phyloP scores from a whole-genome alignment of 1,140 invertebrate genomes.

The Drosophila triauraria region DNA sequence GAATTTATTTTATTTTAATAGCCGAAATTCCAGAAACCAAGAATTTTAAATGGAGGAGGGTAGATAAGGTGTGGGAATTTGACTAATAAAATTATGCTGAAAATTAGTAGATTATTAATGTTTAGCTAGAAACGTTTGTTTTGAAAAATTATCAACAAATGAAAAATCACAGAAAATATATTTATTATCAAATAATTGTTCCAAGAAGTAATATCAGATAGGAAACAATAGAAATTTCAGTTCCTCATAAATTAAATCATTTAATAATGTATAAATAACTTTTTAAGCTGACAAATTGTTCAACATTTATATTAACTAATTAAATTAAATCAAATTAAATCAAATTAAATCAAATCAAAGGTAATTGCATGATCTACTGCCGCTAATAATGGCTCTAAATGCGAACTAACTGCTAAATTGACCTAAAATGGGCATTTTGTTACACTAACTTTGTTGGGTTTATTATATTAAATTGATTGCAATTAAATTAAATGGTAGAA shows the following conservation, averaged over 20 bases:
- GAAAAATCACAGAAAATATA: background rate
- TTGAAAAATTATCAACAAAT: too few species aligned
- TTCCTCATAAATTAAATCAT: too few species aligned
- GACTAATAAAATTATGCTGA: background rate
- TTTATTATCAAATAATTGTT: background rate
- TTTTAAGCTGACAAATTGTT: too few species aligned
- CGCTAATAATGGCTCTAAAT: background rate
- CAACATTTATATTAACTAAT: background rate
- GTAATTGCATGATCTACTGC: background rate
- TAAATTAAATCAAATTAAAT: conserved; percentile 2
- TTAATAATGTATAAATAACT: background rate
- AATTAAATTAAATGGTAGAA: background rate
- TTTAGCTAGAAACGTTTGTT: background rate
- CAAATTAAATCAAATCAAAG: background rate
- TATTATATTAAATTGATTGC: conserved; percentile 1
- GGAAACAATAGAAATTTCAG: too few species aligned
- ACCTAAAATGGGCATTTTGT: background rate
- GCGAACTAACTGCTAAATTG: conserved; percentile 4
- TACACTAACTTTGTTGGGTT: background rate
- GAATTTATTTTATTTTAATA: conserved; percentile 9
- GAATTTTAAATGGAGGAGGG: background rate
- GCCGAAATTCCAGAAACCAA: background rate
- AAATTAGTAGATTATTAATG: background rate
- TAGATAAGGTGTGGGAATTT: conserved; percentile 3
- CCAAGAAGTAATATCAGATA: background rate